Evolutionary conservation across 2,888 invertebrate genomes (phyloP).

Genomic region (Adineta ricciae): DNA sequence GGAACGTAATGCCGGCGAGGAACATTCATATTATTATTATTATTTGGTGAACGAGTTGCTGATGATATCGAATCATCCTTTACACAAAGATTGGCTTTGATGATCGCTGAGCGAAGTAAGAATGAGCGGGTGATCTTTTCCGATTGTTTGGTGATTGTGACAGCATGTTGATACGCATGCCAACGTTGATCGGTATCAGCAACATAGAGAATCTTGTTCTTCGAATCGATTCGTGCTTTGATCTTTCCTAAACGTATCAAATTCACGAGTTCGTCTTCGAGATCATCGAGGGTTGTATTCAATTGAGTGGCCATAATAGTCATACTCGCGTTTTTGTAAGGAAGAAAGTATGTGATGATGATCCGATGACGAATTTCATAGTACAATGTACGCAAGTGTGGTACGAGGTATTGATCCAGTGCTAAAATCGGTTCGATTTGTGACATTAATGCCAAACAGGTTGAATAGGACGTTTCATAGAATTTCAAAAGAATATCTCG

Average conservation of each 20-base stretch:
- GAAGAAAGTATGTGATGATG: conserved; percentile 76
- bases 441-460: conserved; percentile 79
- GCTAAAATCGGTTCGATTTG: conserved; percentile 85
- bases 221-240: conserved; percentile 90
- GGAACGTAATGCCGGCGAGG: background rate
- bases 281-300: conserved; percentile 74
- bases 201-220: conserved; percentile 89
- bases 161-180: conserved; percentile 80
- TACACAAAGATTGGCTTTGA: conserved; percentile 29
- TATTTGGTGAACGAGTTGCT: background rate
- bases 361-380: conserved; percentile 89
- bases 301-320: conserved; percentile 87
- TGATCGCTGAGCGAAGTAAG: conserved; percentile 28
- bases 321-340: conserved; percentile 92
- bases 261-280: conserved; percentile 92
- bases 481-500: conserved; percentile 94
- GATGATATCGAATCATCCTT: conserved; percentile 2
- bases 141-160: conserved; percentile 81
- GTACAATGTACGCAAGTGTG: conserved; percentile 80
- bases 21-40: conserved; percentile 3
- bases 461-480: conserved; percentile 92
- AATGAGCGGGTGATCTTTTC: conserved; percentile 79
- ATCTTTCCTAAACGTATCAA: conserved; percentile 89
- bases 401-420: conserved; percentile 91
- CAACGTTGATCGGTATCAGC: conserved; percentile 90